These are phyloP conservation scores for Eilema griseolum DNA, from an alignment of 2,888 invertebrate species.

Conservation along the genomic window DNA sequence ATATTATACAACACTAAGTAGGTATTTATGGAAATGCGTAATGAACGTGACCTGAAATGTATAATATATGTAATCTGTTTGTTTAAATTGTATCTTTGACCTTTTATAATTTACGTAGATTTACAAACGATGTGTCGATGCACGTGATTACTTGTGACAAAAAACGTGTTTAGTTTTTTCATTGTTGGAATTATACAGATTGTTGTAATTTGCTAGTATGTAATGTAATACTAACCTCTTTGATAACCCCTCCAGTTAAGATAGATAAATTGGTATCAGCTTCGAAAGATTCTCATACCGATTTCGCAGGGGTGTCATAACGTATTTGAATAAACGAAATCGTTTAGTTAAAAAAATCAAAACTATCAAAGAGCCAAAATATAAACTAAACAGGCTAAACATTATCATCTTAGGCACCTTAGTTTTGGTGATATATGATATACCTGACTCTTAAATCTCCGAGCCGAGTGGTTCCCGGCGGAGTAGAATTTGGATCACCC, in stretches of 20 bases:
- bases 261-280: background rate
- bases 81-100: constrained; percentile 27
- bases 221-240: constrained; percentile 4
- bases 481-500: too few relatives aligned
- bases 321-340: too few relatives aligned
- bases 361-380: too few relatives aligned
- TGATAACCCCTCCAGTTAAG: background rate
- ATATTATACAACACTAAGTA: constrained; percentile 17
- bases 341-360: too few relatives aligned
- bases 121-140: background rate
- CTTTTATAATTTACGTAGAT: constrained; percentile 13
- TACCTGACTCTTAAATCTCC: too few relatives aligned
- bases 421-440: too few relatives aligned
- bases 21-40: constrained; percentile 9
- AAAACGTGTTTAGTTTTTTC: constrained; percentile 10
- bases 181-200: background rate
- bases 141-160: constrained; percentile 4
- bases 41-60: constrained; percentile 15
- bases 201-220: background rate
- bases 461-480: too few relatives aligned
- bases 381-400: too few relatives aligned
- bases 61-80: constrained; percentile 14
- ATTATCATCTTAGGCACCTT: too few relatives aligned
- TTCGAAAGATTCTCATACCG: background rate
- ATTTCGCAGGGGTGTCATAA: too few relatives aligned